phyloP scores from a whole-genome alignment of 2,113 vertebrate genomes.

The Bambusicola thoracicus region DNA sequence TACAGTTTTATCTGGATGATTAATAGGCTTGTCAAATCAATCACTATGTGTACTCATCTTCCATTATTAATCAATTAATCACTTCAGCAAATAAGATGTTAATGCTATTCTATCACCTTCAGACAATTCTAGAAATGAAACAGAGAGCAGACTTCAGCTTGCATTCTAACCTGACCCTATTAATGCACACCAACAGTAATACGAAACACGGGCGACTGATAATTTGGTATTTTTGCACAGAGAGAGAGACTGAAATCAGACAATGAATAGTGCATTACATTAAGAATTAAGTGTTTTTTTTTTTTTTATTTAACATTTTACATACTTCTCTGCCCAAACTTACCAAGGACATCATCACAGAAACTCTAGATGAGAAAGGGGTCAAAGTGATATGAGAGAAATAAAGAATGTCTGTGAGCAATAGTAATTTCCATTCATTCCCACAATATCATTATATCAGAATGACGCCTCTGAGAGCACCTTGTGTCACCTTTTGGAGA shows the following conservation, averaged over 20 bases:
- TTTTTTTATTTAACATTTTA: not conserved
- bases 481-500: not conserved
- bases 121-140: not conserved
- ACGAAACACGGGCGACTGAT: not conserved
- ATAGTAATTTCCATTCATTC: not conserved
- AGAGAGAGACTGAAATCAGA: not conserved
- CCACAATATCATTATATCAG: not conserved
- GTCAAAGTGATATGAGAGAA: not conserved
- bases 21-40: slow-evolving; percentile 5
- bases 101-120: not conserved
- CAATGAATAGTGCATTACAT: not conserved
- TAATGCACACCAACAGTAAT: not conserved
- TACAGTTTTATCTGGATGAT: not conserved
- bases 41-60: not conserved
- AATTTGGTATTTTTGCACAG: not conserved
- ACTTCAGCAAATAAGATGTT: not conserved
- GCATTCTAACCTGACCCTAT: not conserved
- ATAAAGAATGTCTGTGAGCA: not conserved
- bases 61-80: slow-evolving; percentile 41
- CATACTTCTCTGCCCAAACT: not conserved
- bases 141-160: not conserved
- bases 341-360: not conserved
- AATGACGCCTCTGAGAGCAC: not conserved
- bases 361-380: not conserved
- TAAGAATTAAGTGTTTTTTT: not conserved